These are phyloP conservation scores for Schrankia costaestrigalis DNA, from an alignment of 2,888 invertebrate species.

Conservation along the genomic window DNA sequence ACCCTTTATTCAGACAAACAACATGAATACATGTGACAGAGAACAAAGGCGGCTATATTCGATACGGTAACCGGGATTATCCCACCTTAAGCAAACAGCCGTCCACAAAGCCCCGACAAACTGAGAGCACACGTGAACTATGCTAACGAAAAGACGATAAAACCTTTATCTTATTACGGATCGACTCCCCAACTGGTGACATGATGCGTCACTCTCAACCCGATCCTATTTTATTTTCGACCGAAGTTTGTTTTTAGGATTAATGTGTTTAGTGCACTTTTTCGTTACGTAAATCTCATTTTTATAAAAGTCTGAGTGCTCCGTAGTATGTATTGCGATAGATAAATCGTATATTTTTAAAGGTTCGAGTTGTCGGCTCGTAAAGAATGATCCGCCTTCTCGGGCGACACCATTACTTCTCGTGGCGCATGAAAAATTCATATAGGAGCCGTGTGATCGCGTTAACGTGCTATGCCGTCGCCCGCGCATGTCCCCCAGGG, in stretches of 20 bases:
- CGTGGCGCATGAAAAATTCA: slow-evolving; percentile 76
- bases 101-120: slow-evolving; percentile 55
- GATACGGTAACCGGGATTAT: slow-evolving; percentile 67
- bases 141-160: slow-evolving; percentile 75
- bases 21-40: slow-evolving; percentile 52
- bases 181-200: slow-evolving; percentile 38
- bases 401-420: slow-evolving; percentile 72
- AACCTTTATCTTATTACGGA: slow-evolving; percentile 76
- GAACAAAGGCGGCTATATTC: slow-evolving; percentile 43
- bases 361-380: slow-evolving; percentile 70
- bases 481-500: slow-evolving; percentile 59
- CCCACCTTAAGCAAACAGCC: slow-evolving; percentile 66
- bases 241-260: not conserved
- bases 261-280: not conserved
- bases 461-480: slow-evolving; percentile 56
- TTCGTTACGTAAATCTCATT: slow-evolving; percentile 11
- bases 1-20: slow-evolving; percentile 46
- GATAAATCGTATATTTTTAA: slow-evolving; percentile 67
- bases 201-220: slow-evolving; percentile 33
- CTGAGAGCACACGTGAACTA: slow-evolving; percentile 61
- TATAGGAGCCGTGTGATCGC: slow-evolving; percentile 64
- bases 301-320: slow-evolving; percentile 14
- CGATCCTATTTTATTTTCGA: slow-evolving; percentile 21
- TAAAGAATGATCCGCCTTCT: slow-evolving; percentile 78
- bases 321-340: slow-evolving; percentile 19